A percentile compares a stretch with the other conserved stretches of the same genome.
Conservation (phyloP, 2,797 vertebrate genomes). For the Gambelia wislizenii region DNA sequence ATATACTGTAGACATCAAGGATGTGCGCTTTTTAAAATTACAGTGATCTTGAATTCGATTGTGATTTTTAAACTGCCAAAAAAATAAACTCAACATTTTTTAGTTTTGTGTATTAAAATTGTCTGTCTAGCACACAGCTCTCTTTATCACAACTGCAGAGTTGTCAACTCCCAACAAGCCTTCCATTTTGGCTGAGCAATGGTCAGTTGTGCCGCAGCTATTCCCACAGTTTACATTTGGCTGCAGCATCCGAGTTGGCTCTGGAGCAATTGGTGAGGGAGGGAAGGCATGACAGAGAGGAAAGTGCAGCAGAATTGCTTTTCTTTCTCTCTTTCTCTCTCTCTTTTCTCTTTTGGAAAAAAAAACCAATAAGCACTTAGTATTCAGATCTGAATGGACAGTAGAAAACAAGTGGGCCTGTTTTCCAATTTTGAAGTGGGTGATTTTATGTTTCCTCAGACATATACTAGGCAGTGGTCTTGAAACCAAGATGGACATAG, state of each 20-base stretch:
- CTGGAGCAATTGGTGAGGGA: constrained; percentile 53
- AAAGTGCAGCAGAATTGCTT: constrained; percentile 56
- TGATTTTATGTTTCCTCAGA: constrained; percentile 42
- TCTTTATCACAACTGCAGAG: constrained; percentile 57
- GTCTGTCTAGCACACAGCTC: constrained; percentile 40
- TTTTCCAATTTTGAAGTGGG: constrained; percentile 57
- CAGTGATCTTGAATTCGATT: not conserved
- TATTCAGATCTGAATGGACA: constrained; percentile 59
- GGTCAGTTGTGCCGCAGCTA: constrained; percentile 42
- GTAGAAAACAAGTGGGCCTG: constrained; percentile 49
- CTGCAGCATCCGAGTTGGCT: constrained; percentile 56
- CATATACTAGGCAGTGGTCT: constrained; percentile 1
- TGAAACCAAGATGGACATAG: not conserved
- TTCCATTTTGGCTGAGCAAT: constrained; percentile 5
- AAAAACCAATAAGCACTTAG: constrained; percentile 5
- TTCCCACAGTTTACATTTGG: constrained; percentile 54
- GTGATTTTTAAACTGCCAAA: not conserved
- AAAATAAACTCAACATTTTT: not conserved
- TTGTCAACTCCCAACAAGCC: constrained; percentile 50
- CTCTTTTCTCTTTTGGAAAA: too few species aligned
- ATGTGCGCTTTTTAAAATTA: not conserved
- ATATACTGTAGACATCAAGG: not conserved
- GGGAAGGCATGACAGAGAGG: constrained; percentile 62
- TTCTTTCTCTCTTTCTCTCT: constrained; percentile 6
- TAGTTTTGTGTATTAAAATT: not conserved